Percentiles rank a stretch among this genome's conserved stretches.
Conservation (phyloP, 1,140 invertebrate genomes). For the Aphis craccivora region DNA sequence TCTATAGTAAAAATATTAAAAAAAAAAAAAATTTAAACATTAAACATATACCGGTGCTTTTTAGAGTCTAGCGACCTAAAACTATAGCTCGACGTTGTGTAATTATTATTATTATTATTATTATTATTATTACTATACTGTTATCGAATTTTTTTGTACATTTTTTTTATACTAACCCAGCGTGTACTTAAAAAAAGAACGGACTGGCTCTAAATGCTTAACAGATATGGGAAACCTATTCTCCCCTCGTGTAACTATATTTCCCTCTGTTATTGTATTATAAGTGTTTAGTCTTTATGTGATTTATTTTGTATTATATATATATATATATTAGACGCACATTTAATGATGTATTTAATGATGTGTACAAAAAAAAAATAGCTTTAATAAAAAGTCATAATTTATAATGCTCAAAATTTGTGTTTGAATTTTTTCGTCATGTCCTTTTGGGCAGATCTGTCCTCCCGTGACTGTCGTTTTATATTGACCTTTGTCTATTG, state of each 20-base stretch:
- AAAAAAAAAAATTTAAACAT: not conserved
- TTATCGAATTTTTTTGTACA: constrained; percentile 56
- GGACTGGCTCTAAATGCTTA: constrained; percentile 16
- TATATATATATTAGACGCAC: constrained; percentile 53
- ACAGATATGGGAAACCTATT: constrained; percentile 25
- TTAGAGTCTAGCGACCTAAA: constrained; percentile 40
- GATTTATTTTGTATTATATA: constrained; percentile 57
- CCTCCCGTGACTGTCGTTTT: not conserved
- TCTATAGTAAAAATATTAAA: constrained; percentile 25
- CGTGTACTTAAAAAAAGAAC: constrained; percentile 48
- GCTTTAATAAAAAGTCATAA: constrained; percentile 58
- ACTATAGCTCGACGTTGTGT: constrained; percentile 27
- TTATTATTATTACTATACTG: constrained; percentile 21
- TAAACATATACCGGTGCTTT: constrained; percentile 49
- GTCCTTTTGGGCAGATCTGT: not conserved
- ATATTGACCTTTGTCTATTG: not conserved
- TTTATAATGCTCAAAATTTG: constrained; percentile 54
- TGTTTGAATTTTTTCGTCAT: not conserved
- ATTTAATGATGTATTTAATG: constrained; percentile 45
- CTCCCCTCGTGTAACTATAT: constrained; percentile 45
- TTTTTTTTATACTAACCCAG: constrained; percentile 53
- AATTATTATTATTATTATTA: constrained; percentile 31
- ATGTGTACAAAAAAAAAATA: constrained; percentile 49
- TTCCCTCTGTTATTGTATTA: constrained; percentile 41
- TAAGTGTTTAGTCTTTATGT: constrained; percentile 54